phyloP scores from a whole-genome alignment of 2,888 invertebrate genomes.

The Amblyteles armatorius region DNA sequence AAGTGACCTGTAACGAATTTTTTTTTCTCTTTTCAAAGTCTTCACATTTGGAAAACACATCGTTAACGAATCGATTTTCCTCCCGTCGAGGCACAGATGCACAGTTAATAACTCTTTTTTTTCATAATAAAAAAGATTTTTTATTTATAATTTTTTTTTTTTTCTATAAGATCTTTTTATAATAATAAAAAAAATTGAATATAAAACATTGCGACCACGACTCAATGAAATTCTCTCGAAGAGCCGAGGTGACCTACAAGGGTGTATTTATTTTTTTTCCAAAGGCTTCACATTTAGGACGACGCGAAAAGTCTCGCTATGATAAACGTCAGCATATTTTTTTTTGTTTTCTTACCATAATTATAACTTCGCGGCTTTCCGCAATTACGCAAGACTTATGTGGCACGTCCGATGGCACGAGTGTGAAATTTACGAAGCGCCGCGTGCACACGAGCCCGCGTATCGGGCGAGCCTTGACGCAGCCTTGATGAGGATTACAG shows the following conservation, averaged over 20 bases:
- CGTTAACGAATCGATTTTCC: conserved; percentile 45
- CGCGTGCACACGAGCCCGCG: not conserved
- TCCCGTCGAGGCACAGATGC: not conserved
- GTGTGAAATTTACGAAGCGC: conserved; percentile 17
- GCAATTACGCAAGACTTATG: conserved; percentile 15
- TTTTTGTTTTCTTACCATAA: not conserved
- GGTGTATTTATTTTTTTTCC: not conserved
- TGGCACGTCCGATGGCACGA: conserved; percentile 2
- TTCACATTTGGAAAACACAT: not conserved
- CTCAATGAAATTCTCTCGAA: not conserved
- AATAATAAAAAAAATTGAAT: not conserved
- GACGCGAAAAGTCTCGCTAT: not conserved
- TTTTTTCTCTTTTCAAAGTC: not conserved
- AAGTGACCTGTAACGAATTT: not conserved
- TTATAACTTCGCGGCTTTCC: not conserved
- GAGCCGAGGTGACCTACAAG: not conserved
- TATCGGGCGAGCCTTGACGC: conserved; percentile 1
- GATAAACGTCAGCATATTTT: not conserved
- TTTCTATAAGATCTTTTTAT: no score
- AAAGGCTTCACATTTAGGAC: not conserved
- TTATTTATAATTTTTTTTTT: no score
- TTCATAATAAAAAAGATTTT: not conserved
- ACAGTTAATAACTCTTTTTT: conserved; percentile 1
- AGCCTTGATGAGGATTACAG: conserved; percentile 21
- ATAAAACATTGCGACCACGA: not conserved